A percentile compares a stretch with the other conserved stretches of the same genome.
Conservation (phyloP, 35 echinoderm and acorn worm genomes). For the Anneissia japonica region DNA sequence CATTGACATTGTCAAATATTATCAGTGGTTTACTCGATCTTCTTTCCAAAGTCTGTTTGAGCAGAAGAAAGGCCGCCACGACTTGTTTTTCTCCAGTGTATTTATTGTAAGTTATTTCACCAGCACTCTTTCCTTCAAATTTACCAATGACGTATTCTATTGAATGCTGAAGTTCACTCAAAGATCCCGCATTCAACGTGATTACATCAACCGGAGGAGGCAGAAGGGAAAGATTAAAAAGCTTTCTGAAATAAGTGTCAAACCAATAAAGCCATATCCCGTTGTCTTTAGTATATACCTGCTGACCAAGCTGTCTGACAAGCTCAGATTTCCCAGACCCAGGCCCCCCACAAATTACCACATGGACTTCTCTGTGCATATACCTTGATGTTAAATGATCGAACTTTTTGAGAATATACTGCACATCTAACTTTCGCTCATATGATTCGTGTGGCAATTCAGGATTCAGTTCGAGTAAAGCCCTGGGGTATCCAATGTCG, state of each 20-base stretch:
- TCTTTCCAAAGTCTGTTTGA: background rate
- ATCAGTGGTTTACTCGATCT: background rate
- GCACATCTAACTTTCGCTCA: background rate
- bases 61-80: background rate
- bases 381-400: background rate
- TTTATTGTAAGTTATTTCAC: background rate
- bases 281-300: background rate
- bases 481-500: background rate
- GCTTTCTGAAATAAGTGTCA: background rate
- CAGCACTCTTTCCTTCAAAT: background rate
- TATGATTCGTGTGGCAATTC: background rate
- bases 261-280: background rate
- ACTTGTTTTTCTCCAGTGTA: background rate
- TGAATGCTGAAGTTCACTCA: background rate
- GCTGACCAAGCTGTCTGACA: background rate
- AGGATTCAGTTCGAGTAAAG: background rate
- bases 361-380: background rate
- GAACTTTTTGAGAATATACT: background rate
- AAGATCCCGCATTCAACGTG: background rate
- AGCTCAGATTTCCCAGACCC: background rate
- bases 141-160: background rate
- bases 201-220: background rate
- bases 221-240: background rate
- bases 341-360: background rate
- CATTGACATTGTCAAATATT: background rate